Evolutionary conservation across 2,888 invertebrate genomes (phyloP), one percentile per base, ranked within the genome.

Genomic region (Nemotelus nigrinus): DNA sequence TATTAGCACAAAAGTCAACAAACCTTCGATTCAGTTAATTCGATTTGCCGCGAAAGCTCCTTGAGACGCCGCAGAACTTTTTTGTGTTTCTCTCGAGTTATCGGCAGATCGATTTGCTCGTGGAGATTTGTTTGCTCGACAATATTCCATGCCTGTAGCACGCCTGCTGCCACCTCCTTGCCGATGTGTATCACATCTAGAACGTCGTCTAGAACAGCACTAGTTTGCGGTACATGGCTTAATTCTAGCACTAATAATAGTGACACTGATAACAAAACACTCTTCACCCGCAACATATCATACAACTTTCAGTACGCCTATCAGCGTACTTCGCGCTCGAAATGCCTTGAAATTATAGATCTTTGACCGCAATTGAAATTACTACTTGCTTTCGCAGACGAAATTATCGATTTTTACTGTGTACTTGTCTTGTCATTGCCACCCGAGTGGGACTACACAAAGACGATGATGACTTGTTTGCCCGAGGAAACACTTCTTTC

Each of bases 61-160:
- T 83, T 87, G 80, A 89, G 85, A 3, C 89, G 88, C 75, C 89
- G 86, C 82, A 92, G 85, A n/a, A 92, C 88, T 83, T 90, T 88
- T 78, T 89, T 87, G 82, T 93, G 93, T 81, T 90, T 89, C 81
- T 89, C 88, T 72, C 90, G 89, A 75, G 92, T 85, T 71, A 92
- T 85, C 2, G 93, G 92, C 74, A 91, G 85, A 25, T 90, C 90
- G 4, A 91, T 89, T 1, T 90, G 90, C 5, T 88, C 87, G 43
- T 88, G 86, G 1, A 87, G 82, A 81, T 89, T 89, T 74, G 90
- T 88, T 43, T 90, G 89, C 74, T 91, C 90, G 47, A 92, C 87
- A 10, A 92, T 83, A 81, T 92, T 90, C 92, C 92, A 92, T 44
- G 92, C 89, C 82, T 89, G 90, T 1, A 91, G 85, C 48, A 92